Base-by-base conservation (phyloP, 2,113 vertebrate species). In the Microcebus jonahi region DNA sequence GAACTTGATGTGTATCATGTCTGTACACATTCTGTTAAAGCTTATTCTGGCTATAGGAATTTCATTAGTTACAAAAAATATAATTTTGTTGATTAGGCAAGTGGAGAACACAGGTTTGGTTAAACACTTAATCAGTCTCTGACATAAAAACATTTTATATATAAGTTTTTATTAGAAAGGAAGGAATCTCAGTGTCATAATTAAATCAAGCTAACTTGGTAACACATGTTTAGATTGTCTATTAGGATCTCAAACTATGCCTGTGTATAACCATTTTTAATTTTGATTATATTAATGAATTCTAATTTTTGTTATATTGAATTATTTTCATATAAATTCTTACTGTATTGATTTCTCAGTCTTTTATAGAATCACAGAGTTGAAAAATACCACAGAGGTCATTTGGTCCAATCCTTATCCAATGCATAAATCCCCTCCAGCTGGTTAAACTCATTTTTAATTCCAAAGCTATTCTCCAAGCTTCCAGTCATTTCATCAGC, bases 401-500 rank as follows among this genome's bases (percentile, higher is more conserved):
- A 96, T 93, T 63, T 91, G 50, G 53, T 90, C 63, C 79, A 76
- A 61, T 91, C 45, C 89, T 89, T 79, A 91, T 84, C 89, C 91
- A 91, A 95, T 88, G 76, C 68, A 95, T 75, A 97, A 97, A 97
- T 97, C 93, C 92, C 90, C 59, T 97, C 89, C 96, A 97, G 96
- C 97, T 97, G 97, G 89, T 95, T 97, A 95, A 97, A 97, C 87
- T 97, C 83, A 97, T 97, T 97, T 97, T 97, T 95, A 97, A 97
- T 97, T 97, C 97, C 81, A 87, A 83, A 97, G 91, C 92, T 95
- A 90, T 91, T 97, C 97, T 97, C 96, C 80, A 92, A 95, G 94
- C 95, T 97, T 95, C 96, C 96, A 96, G 97, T 97, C 96, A 97
- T 98, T 97, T 97, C 95, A 97, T 97, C 94, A 96, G 91, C 89